These are phyloP conservation scores for Spodoptera picta DNA, from an alignment of 2,888 invertebrate genomes.

Conservation along the genomic window DNA sequence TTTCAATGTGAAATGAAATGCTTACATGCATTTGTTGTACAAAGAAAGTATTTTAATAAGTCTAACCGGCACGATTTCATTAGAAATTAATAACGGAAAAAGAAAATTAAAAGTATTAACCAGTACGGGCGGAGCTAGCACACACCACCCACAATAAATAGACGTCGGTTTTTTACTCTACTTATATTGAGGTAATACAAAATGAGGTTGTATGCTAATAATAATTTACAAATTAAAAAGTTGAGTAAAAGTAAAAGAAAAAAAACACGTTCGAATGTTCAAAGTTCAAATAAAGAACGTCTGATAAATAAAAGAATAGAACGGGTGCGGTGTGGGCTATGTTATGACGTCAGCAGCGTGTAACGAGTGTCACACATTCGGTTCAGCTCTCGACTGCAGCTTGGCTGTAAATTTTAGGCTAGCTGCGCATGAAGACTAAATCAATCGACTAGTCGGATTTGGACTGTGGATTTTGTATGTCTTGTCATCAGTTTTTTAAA, in stretches of 20 bases:
- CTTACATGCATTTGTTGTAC: neutral
- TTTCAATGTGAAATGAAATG: neutral
- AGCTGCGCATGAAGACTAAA: conserved; percentile 30
- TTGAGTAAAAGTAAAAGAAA: neutral
- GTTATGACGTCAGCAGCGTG: conserved; percentile 69
- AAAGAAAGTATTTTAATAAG: conserved; percentile 2
- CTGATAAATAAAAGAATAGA: conserved; percentile 58
- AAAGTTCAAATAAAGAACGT: conserved; percentile 25
- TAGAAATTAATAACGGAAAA: conserved; percentile 1
- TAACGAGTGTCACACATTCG: conserved; percentile 54
- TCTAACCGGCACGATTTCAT: neutral
- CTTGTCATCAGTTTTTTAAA: conserved; percentile 9
- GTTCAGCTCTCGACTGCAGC: conserved; percentile 44
- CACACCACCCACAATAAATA: neutral
- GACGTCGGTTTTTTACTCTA: neutral
- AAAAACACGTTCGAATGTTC: conserved; percentile 3
- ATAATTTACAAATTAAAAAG: neutral
- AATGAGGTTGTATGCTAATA: too few species aligned
- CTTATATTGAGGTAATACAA: too few species aligned
- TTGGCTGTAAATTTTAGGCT: conserved; percentile 37
- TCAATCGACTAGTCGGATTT: conserved; percentile 19
- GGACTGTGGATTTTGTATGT: conserved; percentile 7
- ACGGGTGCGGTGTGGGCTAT: conserved; percentile 55
- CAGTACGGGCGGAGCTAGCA: neutral
- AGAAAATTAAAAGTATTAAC: neutral